phyloP scores from a whole-genome alignment of 2,888 invertebrate genomes.

The Tipula vernalis region DNA sequence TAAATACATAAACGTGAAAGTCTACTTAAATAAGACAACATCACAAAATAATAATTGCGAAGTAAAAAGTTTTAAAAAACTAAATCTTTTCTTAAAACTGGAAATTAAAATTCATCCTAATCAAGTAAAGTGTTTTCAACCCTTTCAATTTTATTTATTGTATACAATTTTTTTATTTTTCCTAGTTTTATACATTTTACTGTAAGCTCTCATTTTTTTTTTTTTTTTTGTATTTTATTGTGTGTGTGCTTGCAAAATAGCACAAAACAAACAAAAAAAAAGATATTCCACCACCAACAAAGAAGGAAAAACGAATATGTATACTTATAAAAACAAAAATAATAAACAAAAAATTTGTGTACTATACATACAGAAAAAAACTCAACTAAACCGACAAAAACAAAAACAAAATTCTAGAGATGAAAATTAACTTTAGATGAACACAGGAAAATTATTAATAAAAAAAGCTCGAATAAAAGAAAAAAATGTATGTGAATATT shows the following conservation, averaged over 20 bases:
- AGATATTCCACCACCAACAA: not conserved
- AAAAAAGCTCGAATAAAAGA: not conserved
- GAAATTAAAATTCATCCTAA: not conserved
- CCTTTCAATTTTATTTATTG: not conserved
- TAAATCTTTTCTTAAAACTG: not conserved
- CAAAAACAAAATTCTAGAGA: not conserved
- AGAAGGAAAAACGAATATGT: not conserved
- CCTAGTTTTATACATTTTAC: not conserved
- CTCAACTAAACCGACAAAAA: not conserved
- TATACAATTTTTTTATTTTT: not conserved
- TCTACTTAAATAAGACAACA: not conserved
- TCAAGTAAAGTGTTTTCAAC: not conserved
- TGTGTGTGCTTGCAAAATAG: not conserved
- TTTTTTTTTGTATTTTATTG: not conserved
- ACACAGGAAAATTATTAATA: not conserved
- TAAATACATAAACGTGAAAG: not conserved
- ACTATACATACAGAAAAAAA: not conserved
- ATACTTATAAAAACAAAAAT: not conserved
- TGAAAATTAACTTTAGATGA: constrained; percentile 4
- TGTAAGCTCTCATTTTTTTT: not conserved
- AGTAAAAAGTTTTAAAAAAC: too few relatives aligned
- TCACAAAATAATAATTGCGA: not conserved
- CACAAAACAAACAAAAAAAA: not conserved
- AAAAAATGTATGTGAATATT: not conserved
- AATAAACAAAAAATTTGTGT: not conserved